Evolutionary conservation across 2,888 invertebrate genomes (phyloP).

Genomic region (Formica aserva): DNA sequence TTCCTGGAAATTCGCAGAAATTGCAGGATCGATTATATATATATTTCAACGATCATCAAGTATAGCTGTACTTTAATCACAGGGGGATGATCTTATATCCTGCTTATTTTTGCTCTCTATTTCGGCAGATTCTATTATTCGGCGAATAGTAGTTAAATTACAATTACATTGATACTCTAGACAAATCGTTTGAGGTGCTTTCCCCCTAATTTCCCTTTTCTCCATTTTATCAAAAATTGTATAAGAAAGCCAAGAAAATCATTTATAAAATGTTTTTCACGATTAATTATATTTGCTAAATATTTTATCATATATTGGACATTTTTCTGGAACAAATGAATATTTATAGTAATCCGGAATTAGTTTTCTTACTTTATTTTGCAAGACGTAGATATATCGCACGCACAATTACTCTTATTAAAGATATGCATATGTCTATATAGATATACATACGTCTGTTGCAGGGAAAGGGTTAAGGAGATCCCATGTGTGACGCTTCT

Average conservation of each 20-base stretch:
- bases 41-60: constrained; percentile 5
- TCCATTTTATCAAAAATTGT: not conserved
- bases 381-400: not conserved
- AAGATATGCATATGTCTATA: not conserved
- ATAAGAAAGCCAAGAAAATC: not conserved
- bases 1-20: constrained; percentile 39
- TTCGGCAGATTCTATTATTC: constrained; percentile 22
- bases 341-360: not conserved
- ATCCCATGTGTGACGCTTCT: not conserved
- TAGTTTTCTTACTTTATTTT: not conserved
- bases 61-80: not conserved
- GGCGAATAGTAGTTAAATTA: not conserved
- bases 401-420: not conserved
- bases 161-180: not conserved
- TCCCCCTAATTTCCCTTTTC: not conserved
- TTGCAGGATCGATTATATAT: not conserved
- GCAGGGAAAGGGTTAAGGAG: constrained; percentile 2
- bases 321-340: not conserved
- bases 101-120: not conserved
- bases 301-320: not conserved
- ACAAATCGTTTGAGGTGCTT: not conserved
- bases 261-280: not conserved
- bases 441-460: not conserved
- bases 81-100: not conserved
- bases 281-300: not conserved